A percentile compares a stretch with the other conserved stretches of the same genome.
Conservation (phyloP, 2,113 vertebrate genomes). For the Carollia perspicillata region DNA sequence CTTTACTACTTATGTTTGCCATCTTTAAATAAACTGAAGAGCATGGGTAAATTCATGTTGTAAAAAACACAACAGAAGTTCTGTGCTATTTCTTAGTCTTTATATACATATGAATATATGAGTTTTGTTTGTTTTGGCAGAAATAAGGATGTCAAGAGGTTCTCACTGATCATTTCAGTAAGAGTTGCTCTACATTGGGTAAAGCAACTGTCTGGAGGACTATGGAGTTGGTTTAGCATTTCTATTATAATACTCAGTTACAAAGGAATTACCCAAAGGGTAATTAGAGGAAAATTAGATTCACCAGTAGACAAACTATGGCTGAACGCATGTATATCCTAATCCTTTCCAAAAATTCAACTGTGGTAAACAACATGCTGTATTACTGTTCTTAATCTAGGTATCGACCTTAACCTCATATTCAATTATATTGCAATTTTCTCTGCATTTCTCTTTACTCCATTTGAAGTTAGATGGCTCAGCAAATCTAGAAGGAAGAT, state of each 20-base stretch:
- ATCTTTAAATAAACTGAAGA: background rate
- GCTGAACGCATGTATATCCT: background rate
- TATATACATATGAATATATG: no score
- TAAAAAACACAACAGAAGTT: background rate
- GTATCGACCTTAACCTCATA: background rate
- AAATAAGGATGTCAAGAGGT: background rate
- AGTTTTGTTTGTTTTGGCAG: background rate
- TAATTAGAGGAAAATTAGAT: background rate
- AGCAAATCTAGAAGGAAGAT: background rate
- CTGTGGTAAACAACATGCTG: background rate
- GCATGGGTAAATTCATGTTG: background rate
- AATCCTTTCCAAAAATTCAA: background rate
- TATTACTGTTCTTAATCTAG: background rate
- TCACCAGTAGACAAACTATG: background rate
- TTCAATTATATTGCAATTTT: background rate
- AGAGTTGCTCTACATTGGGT: background rate
- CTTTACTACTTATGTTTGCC: background rate
- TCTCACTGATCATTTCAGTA: background rate
- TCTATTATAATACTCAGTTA: background rate
- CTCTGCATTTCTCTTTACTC: background rate
- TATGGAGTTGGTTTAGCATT: background rate
- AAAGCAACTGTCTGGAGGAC: no score
- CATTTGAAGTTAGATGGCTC: background rate
- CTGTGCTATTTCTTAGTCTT: background rate
- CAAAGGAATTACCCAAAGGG: background rate